These are phyloP conservation scores for Coelinius sp. DNA, from an alignment of 2,888 invertebrate genomes.

Conservation along the genomic window DNA sequence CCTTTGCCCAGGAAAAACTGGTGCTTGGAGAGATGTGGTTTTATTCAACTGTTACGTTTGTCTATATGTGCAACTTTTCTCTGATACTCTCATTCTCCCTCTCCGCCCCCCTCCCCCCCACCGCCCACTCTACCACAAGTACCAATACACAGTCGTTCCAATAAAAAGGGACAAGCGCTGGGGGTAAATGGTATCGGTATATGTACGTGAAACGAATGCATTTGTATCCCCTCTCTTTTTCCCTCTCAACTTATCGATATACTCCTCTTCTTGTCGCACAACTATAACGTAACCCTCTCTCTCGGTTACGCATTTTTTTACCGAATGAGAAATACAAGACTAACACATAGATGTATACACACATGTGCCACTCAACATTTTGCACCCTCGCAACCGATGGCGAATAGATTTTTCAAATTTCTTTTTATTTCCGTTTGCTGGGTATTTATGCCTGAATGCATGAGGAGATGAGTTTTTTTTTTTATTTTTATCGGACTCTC, in stretches of 20 bases:
- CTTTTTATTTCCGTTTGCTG: background rate
- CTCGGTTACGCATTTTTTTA: conserved; percentile 6
- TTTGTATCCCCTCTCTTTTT: background rate
- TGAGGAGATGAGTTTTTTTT: background rate
- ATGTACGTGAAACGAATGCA: conserved; percentile 25
- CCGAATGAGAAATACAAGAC: background rate
- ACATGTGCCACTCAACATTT: conserved; percentile 16
- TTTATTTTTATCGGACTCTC: background rate
- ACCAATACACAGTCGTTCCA: conserved; percentile 18
- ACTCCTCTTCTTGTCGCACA: conserved; percentile 12
- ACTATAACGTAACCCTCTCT: background rate
- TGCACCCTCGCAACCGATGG: background rate
- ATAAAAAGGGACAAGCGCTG: conserved; percentile 14
- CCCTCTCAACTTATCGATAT: no score
- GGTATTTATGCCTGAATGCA: conserved; percentile 1
- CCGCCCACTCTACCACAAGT: background rate
- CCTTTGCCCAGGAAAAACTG: background rate
- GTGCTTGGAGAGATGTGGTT: conserved; percentile 1
- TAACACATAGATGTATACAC: background rate
- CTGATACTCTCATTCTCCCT: background rate
- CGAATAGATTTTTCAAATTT: background rate
- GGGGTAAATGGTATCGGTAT: conserved; percentile 15
- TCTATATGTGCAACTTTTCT: background rate
- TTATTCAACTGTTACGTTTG: conserved; percentile 18
- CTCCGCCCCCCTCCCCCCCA: no score